Conservation (phyloP, 2,888 invertebrate species). For the Rhamphomyia laevipes region DNA sequence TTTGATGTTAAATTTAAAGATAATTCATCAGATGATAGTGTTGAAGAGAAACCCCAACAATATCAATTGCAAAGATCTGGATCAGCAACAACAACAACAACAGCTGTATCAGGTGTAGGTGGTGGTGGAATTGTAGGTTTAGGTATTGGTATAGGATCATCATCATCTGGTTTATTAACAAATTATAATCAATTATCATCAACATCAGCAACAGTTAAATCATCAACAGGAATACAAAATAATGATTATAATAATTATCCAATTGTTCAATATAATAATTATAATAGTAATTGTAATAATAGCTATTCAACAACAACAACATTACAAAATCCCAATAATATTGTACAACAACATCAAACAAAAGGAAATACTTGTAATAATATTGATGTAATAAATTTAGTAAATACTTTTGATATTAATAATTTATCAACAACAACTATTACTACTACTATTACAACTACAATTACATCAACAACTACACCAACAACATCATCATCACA, state of each 20-base stretch:
- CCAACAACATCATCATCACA: background rate
- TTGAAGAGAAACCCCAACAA: conserved; percentile 20
- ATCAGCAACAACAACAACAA: conserved; percentile 6
- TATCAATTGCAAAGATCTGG: conserved; percentile 6
- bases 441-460: background rate
- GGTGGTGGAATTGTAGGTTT: background rate
- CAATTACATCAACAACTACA: background rate
- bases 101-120: background rate
- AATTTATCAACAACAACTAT: background rate
- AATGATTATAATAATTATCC: too few relatives aligned
- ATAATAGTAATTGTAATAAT: too few relatives aligned
- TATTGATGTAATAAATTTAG: too few relatives aligned
- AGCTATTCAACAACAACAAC: too few relatives aligned
- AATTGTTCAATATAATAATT: too few relatives aligned
- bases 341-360: too few relatives aligned
- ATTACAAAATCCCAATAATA: too few relatives aligned
- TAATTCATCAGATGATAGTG: conserved; percentile 26
- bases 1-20: conserved; percentile 32
- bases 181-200: background rate
- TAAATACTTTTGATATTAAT: too few relatives aligned
- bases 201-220: background rate
- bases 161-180: background rate
- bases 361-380: too few relatives aligned
- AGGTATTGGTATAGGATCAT: background rate
- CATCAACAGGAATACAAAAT: background rate